Percentiles rank a stretch among this genome's conserved stretches.
phyloP scores from a whole-genome alignment of 2,888 invertebrate genomes.

The Epistrophe eligans region DNA sequence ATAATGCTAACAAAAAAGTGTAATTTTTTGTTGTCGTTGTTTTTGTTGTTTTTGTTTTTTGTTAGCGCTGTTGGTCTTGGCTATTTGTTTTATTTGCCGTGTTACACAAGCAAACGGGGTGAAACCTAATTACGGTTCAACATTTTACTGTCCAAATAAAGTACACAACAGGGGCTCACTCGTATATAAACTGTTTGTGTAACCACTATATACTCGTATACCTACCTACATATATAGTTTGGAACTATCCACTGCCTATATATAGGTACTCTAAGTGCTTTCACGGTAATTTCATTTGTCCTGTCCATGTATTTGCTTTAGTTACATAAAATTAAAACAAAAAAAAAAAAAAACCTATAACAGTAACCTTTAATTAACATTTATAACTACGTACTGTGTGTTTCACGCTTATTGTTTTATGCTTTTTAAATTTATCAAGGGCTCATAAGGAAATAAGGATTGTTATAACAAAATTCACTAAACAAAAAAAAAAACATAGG shows the following conservation, averaged over 20 bases:
- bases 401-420: slow-evolving; percentile 32
- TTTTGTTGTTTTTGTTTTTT: slow-evolving; percentile 14
- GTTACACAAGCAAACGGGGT: slow-evolving; percentile 45
- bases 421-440: slow-evolving; percentile 11
- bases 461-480: neutral
- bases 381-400: slow-evolving; percentile 8
- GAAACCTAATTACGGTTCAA: slow-evolving; percentile 66
- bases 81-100: slow-evolving; percentile 32
- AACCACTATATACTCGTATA: neutral
- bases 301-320: slow-evolving; percentile 42
- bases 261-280: slow-evolving; percentile 33
- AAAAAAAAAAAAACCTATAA: slow-evolving; percentile 14
- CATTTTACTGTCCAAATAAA: slow-evolving; percentile 67
- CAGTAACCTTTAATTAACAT: slow-evolving; percentile 35
- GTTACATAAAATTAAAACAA: slow-evolving; percentile 41
- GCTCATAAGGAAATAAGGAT: slow-evolving; percentile 8
- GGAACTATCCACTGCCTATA: neutral
- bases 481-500: neutral
- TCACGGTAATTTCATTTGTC: slow-evolving; percentile 57
- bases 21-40: slow-evolving; percentile 19
- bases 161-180: slow-evolving; percentile 28
- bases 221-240: neutral
- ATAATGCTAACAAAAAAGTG: slow-evolving; percentile 25
- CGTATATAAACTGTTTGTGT: slow-evolving; percentile 11
- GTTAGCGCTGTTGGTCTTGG: slow-evolving; percentile 6